Percentiles rank a stretch among this genome's conserved stretches.
Conservation (phyloP, 1,140 invertebrate genomes). For the Bombus pyrosoma region DNA sequence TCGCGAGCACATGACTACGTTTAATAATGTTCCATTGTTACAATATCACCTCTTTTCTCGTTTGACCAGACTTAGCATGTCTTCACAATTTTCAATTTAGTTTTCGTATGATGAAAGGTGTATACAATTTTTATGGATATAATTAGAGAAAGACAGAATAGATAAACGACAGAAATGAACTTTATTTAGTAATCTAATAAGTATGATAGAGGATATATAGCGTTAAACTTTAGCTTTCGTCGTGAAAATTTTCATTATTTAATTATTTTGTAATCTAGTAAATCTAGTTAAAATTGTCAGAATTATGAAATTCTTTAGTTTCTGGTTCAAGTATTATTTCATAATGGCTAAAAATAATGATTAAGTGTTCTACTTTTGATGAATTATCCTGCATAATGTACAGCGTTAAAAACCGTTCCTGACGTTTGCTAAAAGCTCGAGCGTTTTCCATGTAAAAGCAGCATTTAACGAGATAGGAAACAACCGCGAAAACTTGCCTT, state of each 20-base stretch:
- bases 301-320: neutral
- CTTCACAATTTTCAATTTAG: neutral
- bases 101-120: neutral
- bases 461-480: constrained; percentile 11
- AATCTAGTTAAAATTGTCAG: neutral
- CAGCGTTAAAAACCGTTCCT: neutral
- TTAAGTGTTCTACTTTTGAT: neutral
- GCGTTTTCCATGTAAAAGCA: neutral
- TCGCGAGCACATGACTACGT: neutral
- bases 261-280: neutral
- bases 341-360: neutral
- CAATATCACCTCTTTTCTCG: neutral
- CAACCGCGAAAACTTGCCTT: neutral
- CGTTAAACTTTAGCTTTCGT: neutral
- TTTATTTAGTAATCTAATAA: neutral
- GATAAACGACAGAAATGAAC: neutral
- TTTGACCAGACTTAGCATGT: too few relatives aligned
- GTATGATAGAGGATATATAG: neutral
- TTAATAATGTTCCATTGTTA: constrained; percentile 39
- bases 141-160: neutral
- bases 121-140: too few relatives aligned
- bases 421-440: neutral
- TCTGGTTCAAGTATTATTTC: neutral
- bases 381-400: neutral
- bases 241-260: neutral